These are phyloP conservation scores for Nezara viridula DNA, from an alignment of 2,888 invertebrate genomes.

Conservation along the genomic window DNA sequence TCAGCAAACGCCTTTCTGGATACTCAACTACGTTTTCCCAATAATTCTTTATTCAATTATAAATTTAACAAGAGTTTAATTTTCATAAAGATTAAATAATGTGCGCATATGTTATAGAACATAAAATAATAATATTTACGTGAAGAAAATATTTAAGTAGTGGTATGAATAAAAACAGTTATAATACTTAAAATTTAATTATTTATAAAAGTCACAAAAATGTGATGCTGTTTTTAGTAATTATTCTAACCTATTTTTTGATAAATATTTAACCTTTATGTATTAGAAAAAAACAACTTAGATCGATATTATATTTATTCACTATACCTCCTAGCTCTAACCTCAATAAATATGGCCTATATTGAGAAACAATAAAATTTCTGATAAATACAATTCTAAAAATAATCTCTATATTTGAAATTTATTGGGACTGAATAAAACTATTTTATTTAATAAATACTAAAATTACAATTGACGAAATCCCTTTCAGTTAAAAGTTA, in stretches of 20 bases:
- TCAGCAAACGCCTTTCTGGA: not conserved
- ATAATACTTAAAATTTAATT: not conserved
- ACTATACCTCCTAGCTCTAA: no score
- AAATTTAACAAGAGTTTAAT: no score
- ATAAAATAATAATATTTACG: no score
- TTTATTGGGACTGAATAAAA: not conserved
- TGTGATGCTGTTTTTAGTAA: no score
- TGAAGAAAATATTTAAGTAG: no score
- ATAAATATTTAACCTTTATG: not conserved
- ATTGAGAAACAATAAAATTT: not conserved
- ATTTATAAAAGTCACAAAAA: not conserved
- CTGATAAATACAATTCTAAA: not conserved
- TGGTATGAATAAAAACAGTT: no score
- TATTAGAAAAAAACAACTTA: no score
- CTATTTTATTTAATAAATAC: not conserved
- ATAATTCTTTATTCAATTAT: not conserved
- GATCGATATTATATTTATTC: no score
- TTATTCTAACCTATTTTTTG: no score
- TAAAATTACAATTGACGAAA: not conserved
- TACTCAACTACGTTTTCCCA: not conserved
- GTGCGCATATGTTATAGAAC: no score
- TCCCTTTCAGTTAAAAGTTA: not conserved
- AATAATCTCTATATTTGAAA: not conserved
- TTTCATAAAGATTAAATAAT: no score
- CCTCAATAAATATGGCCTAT: no score